Evolutionary conservation across 2,888 invertebrate species (phyloP).

Genomic region (Thecocarcelia acutangulata): DNA sequence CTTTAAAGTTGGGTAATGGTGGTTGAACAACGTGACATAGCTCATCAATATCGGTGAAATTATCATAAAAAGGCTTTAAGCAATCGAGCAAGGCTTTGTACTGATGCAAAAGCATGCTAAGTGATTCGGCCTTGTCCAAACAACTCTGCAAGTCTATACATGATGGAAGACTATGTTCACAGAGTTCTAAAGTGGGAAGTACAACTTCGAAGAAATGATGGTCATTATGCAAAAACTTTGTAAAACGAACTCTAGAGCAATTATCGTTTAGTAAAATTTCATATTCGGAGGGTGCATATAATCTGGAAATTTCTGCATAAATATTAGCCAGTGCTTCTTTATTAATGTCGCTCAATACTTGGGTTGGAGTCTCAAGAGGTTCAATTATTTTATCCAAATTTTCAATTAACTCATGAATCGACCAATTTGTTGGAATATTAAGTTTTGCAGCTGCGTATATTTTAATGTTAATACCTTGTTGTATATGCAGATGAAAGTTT

Average conservation of each 20-base stretch:
- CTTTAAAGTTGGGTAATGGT: constrained; percentile 74
- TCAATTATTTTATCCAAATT: constrained; percentile 65
- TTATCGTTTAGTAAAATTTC: constrained; percentile 72
- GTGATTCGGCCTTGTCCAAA: constrained; percentile 69
- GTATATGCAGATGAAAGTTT: constrained; percentile 71
- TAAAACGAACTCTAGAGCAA: constrained; percentile 74
- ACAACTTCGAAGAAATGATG: constrained; percentile 76
- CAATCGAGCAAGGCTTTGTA: constrained; percentile 76
- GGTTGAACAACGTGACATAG: constrained; percentile 80
- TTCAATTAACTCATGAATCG: constrained; percentile 72
- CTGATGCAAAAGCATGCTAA: constrained; percentile 69
- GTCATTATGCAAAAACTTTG: constrained; percentile 74
- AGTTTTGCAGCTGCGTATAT: constrained; percentile 60
- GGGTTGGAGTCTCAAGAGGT: not conserved
- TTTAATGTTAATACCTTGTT: constrained; percentile 69
- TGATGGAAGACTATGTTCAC: constrained; percentile 77
- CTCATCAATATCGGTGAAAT: constrained; percentile 78
- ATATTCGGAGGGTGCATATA: constrained; percentile 73
- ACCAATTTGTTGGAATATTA: constrained; percentile 69
- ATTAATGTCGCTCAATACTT: not conserved
- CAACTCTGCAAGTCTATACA: constrained; percentile 73
- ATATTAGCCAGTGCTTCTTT: constrained; percentile 68
- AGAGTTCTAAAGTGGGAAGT: constrained; percentile 72
- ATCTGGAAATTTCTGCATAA: constrained; percentile 73
- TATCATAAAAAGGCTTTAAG: constrained; percentile 77